A percentile compares a stretch with the other conserved stretches of the same genome.
Evolutionary conservation across 2,113 vertebrate species (phyloP).

Genomic region (Chlamydotis undulata): DNA sequence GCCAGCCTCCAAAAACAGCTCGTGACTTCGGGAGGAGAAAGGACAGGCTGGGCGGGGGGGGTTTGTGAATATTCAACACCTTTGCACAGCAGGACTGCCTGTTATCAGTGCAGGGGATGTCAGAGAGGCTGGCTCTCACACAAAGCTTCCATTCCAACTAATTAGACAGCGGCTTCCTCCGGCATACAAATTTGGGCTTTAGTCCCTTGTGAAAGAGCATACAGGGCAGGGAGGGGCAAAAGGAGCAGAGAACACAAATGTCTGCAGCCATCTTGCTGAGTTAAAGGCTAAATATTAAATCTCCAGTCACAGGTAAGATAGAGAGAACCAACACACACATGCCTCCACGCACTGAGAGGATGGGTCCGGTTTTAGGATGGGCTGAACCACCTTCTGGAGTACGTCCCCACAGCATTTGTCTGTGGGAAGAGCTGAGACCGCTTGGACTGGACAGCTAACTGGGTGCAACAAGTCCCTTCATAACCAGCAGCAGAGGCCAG

Average conservation of each 20-base stretch:
- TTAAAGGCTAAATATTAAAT: neutral
- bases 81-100: slow-evolving; percentile 3
- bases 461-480: neutral
- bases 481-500: neutral
- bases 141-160: slow-evolving; percentile 5
- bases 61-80: slow-evolving; percentile 35
- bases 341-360: neutral
- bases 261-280: neutral
- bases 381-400: neutral
- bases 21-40: neutral
- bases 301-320: neutral
- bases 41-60: neutral
- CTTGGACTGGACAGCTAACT: neutral
- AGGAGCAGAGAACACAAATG: neutral
- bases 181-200: neutral
- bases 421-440: neutral
- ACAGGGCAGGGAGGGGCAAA: neutral
- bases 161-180: neutral
- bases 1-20: slow-evolving; percentile 17
- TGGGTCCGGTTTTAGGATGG: fast-evolving
- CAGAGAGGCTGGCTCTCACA: neutral
- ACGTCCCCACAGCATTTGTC: neutral
- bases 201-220: neutral
- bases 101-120: neutral
- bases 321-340: neutral